Evolutionary conservation across 1,140 invertebrate species (phyloP).

Genomic region (Onthophagus taurus): DNA sequence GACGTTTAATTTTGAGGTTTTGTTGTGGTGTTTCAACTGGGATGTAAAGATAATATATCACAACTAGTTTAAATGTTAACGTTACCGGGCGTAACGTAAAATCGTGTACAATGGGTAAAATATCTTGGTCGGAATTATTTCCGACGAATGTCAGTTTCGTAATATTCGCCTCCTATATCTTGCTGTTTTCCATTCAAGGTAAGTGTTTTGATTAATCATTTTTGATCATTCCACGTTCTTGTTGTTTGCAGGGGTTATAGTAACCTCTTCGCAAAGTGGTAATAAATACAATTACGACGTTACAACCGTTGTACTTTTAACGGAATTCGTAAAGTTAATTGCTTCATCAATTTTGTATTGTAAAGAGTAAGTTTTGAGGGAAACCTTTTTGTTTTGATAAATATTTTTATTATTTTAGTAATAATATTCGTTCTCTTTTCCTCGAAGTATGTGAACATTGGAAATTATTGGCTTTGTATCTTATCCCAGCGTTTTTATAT

Average conservation of each 20-base stretch:
- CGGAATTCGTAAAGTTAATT: constrained; percentile 78
- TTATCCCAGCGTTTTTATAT: constrained; percentile 84
- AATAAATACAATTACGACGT: constrained; percentile 81
- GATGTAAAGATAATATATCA: neutral
- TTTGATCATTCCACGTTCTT: constrained; percentile 15
- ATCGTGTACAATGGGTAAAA: constrained; percentile 9
- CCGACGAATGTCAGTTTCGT: constrained; percentile 67
- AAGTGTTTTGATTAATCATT: constrained; percentile 19
- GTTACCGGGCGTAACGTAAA: neutral
- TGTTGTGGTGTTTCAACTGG: neutral
- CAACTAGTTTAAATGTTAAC: neutral
- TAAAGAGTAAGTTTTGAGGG: constrained; percentile 49
- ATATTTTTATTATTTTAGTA: constrained; percentile 36
- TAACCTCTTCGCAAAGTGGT: constrained; percentile 76
- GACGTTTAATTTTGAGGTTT: neutral
- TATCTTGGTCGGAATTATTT: constrained; percentile 54
- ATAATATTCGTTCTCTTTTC: constrained; percentile 41
- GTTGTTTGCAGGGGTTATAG: constrained; percentile 67
- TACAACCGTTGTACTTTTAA: constrained; percentile 76
- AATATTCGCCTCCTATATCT: constrained; percentile 76
- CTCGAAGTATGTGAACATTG: constrained; percentile 48
- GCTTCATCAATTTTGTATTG: constrained; percentile 63
- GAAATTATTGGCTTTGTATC: constrained; percentile 70
- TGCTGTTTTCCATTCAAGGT: constrained; percentile 76
- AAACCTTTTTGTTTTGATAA: neutral